Evolutionary conservation across 2,113 vertebrate species (phyloP), one percentile per base, ranked within the genome.

Genomic region (Heloderma charlesbogerti): DNA sequence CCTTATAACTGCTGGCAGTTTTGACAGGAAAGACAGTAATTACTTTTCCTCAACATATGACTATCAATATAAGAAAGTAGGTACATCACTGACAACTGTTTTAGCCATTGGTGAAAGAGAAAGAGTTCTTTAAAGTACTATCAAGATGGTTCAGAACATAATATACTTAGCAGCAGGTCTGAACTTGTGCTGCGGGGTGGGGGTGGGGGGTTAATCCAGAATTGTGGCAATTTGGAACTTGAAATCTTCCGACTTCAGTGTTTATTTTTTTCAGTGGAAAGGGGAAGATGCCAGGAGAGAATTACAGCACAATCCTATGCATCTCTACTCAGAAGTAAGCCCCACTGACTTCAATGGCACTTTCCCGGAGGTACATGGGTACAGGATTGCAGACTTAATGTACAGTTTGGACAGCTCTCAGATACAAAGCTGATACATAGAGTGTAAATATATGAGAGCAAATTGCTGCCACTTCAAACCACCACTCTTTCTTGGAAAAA

Each of bases 51-150:
- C 94, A 93, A 92, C 92, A 45, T 89, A 82, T 71, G 86, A 88
- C 84, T 88, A 94, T 95, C 94, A 91, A 94, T 94, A 93, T 94
- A 95, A 96, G 88, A 91, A 95, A 94, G 89, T 92, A 93, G 84
- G 86, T 82, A 94, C 89, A 94, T 93, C 88, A 16, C 57, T 63
- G 31, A 77, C 94, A 74, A 95, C 78, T 88, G 93, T n/a, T 67
- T 37, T 34, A 16, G 87, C 89, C 95, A 93, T 95, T 34, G 48
- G 45, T 94, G 85, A 89, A 37, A 91, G 54, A 88, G 48, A 79
- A 12, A 79, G 4, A 12, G 34, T 67, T 84, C 31, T 66, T 85
- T 34, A 96, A 95, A 96, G 84, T 91, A 90, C 84, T 92, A 91
- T 88, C 94, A 95, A 94, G 89, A 78, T 45, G 4, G 54, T 4